Base-by-base conservation (phyloP, 1,140 invertebrate genomes). In the Magallana ariakensis region DNA sequence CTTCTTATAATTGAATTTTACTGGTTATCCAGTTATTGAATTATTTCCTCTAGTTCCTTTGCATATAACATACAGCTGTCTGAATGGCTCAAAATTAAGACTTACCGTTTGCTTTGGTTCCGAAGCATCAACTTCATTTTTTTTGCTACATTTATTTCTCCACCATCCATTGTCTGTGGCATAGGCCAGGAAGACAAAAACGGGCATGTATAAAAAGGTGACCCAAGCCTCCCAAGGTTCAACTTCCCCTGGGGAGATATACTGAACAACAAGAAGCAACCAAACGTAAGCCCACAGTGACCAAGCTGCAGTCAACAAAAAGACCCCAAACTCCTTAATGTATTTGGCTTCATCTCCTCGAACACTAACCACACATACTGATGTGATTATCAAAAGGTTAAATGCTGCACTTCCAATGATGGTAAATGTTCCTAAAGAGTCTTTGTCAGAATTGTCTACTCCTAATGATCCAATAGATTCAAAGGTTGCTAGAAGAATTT, bases 131-230 rank as follows among this genome's bases (percentile, higher is more conserved):
- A 58, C 82, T 60, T 58, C 57, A 60, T 84, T 60, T 1, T 58
- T 84, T 84, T 84, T 84, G 9, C 22, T 33, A 58, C 88, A 89
- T 58, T 86, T 89, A 70, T 70, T n/a, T 22, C 55, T 60, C 91
- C 93, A 94, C 91, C 92, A 93, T 11, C 92, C 92, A 60, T 89
- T 91, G 89, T 94, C 93, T 54, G 92, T 91, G 55, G 85, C 80
- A 82, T 94, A 94, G 2, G 94, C 90, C 56, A 92, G 90, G 16
- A 93, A 66, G 1, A 94, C 94, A 75, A 96, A 93, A 6, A 95
- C 53, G 1, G 96, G 96, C 93, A 96, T 96, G 57, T 95, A 95
- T 0, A 95, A 90, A 15, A 96, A 95, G 0, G 96, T 96, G 5
- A 96, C 87, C 53, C 95, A 93, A 5, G 96, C 96, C 92, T 96